These are phyloP conservation scores for Gambelia wislizenii DNA, from an alignment of 2,797 vertebrate genomes.

Conservation along the genomic window DNA sequence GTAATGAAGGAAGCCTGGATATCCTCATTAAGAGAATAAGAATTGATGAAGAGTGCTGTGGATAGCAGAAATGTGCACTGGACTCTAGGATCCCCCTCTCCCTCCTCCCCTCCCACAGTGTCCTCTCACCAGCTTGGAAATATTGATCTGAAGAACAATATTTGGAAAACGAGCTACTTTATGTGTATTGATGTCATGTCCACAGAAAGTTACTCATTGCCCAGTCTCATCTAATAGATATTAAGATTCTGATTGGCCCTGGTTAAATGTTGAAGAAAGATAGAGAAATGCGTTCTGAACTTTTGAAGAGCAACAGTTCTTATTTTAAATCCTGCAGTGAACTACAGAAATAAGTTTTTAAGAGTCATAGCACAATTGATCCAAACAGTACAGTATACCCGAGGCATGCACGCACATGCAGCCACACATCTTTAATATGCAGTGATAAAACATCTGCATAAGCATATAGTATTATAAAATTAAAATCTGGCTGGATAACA, in stretches of 20 bases:
- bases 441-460: conserved; percentile 36
- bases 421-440: conserved; percentile 26
- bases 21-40: too few species aligned
- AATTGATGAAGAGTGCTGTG: too few species aligned
- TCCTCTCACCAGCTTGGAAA: not conserved
- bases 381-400: conserved; percentile 45
- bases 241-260: not conserved
- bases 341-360: conserved; percentile 23
- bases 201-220: not conserved
- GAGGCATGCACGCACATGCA: conserved; percentile 33
- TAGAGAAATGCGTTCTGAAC: not conserved
- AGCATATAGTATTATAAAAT: conserved; percentile 31
- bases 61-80: too few species aligned
- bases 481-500: not conserved
- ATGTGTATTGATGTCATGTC: not conserved
- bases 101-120: too few species aligned
- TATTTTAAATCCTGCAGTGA: conserved; percentile 23
- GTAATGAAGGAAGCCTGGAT: too few species aligned
- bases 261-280: not conserved
- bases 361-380: conserved; percentile 37
- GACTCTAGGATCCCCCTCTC: too few species aligned
- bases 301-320: conserved; percentile 26
- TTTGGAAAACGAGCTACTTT: not conserved
- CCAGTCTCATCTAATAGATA: not conserved
- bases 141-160: not conserved